Conservation (phyloP, 2,888 invertebrate species). For the Xanthorhoe spadicearia region DNA sequence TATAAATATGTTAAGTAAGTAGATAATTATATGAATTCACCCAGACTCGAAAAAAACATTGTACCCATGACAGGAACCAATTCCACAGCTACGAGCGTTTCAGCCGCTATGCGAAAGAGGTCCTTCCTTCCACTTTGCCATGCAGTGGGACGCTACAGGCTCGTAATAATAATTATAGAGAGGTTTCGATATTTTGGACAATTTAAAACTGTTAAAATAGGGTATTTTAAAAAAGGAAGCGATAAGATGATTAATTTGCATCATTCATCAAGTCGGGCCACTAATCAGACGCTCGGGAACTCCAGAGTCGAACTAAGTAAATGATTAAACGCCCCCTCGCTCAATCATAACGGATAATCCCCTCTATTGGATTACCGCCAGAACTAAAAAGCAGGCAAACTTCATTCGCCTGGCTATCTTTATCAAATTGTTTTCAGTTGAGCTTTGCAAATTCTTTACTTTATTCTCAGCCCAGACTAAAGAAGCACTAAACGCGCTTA, state of each 20-base stretch:
- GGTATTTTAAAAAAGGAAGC: neutral
- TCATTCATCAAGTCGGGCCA: constrained; percentile 38
- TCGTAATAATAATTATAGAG: no score
- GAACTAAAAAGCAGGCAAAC: constrained; percentile 41
- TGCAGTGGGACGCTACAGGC: no score
- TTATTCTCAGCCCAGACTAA: neutral
- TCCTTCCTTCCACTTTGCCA: no score
- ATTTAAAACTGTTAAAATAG: neutral
- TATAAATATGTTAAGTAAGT: no score
- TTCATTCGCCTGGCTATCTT: constrained; percentile 5
- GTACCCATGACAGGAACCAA: no score
- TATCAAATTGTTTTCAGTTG: neutral
- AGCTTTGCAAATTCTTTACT: neutral
- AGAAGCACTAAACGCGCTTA: no score
- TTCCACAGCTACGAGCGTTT: no score
- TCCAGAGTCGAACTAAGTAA: constrained; percentile 39
- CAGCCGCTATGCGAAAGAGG: no score
- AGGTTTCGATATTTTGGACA: neutral
- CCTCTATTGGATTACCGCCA: constrained; percentile 43
- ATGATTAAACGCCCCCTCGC: constrained; percentile 42
- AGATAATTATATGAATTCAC: no score
- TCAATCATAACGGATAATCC: constrained; percentile 46
- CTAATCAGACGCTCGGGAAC: constrained; percentile 37
- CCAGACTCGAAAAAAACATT: no score
- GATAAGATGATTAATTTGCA: constrained; percentile 35